Percentiles rank a stretch among this genome's conserved stretches.
These are phyloP conservation scores for Callorhinus ursinus DNA, from an alignment of 2,113 vertebrate species.

Conservation along the genomic window DNA sequence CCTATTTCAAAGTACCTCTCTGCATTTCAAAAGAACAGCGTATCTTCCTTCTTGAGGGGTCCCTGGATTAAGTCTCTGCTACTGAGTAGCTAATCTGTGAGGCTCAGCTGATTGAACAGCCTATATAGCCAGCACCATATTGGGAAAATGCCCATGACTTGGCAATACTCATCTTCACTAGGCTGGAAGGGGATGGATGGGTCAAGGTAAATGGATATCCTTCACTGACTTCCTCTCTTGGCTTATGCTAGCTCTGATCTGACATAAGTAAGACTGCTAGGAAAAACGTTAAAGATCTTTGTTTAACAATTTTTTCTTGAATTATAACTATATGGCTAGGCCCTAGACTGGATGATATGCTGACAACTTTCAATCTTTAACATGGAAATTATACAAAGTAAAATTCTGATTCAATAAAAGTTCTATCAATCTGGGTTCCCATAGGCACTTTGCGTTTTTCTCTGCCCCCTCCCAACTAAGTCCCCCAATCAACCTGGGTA, in stretches of 20 bases:
- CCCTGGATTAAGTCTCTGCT: background rate
- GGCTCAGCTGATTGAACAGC: background rate
- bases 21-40: background rate
- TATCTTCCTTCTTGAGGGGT: background rate
- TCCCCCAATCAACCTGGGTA: background rate
- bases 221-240: background rate
- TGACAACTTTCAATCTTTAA: background rate
- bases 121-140: rapidly evolving
- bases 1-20: background rate
- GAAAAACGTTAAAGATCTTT: background rate
- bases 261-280: background rate
- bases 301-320: background rate
- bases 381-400: slow-evolving; percentile 36
- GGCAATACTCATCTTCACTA: background rate
- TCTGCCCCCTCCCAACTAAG: background rate
- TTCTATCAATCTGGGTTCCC: background rate
- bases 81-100: background rate
- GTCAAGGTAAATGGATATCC: background rate
- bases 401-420: slow-evolving; percentile 7
- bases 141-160: background rate
- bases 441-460: background rate
- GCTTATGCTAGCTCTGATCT: too few species aligned
- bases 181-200: background rate
- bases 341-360: background rate
- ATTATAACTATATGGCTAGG: background rate